Conservation (phyloP, 2,888 invertebrate species). For the Caenorhabditis uteleia region DNA sequence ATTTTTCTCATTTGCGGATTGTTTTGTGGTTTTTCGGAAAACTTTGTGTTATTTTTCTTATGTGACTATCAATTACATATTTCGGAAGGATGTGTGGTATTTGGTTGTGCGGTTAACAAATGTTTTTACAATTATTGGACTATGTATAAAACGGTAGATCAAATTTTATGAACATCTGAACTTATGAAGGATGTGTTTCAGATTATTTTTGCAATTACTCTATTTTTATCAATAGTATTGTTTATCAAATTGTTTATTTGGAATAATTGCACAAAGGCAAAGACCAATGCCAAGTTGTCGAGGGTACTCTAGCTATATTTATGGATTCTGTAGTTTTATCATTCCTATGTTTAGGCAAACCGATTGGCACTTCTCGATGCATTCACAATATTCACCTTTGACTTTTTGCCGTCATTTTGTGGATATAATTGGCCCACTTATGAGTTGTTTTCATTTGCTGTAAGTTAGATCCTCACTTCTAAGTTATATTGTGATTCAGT, state of each 20-base stretch:
- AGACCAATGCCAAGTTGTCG: not conserved
- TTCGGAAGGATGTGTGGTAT: constrained; percentile 9
- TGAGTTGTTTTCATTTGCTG: not conserved
- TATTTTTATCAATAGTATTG: constrained; percentile 1
- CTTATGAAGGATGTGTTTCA: no score
- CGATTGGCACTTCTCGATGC: constrained; percentile 24
- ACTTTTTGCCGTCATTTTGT: constrained; percentile 13
- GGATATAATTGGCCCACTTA: constrained; percentile 5
- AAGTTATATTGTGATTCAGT: no score
- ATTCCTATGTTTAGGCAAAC: constrained; percentile 10
- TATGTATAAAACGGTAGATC: constrained; percentile 22
- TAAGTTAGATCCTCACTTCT: not conserved
- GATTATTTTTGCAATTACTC: constrained; percentile 17
- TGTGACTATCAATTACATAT: constrained; percentile 18
- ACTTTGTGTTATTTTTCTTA: constrained; percentile 10
- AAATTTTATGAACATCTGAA: not conserved
- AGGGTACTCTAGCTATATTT: constrained; percentile 6
- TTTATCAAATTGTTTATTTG: constrained; percentile 15
- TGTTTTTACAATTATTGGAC: constrained; percentile 29
- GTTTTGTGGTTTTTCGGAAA: constrained; percentile 12
- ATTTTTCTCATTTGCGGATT: constrained; percentile 3
- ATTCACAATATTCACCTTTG: constrained; percentile 7
- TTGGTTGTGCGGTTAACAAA: constrained; percentile 20
- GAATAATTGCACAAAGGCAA: not conserved
- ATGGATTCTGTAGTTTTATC: not conserved